These are phyloP conservation scores for Cremastinae sp. DNA, from an alignment of 2,888 invertebrate genomes.

Conservation along the genomic window DNA sequence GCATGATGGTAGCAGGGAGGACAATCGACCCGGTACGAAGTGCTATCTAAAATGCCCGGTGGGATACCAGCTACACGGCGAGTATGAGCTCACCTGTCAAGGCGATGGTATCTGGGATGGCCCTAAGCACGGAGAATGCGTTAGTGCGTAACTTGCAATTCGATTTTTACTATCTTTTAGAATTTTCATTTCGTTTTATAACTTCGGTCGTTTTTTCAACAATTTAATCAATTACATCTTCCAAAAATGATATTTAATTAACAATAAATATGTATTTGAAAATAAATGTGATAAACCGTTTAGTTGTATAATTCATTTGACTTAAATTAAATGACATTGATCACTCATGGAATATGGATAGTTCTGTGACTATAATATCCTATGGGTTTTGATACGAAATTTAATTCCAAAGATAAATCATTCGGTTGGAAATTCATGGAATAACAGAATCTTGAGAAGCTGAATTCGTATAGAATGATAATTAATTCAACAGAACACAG, in stretches of 20 bases:
- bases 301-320: too few species aligned
- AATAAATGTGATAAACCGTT: too few species aligned
- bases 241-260: too few species aligned
- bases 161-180: neutral
- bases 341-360: neutral
- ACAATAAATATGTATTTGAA: too few species aligned
- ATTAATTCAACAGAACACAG: slow-evolving; percentile 77
- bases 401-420: neutral
- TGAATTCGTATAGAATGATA: neutral
- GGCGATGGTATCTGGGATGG: slow-evolving; percentile 80
- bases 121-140: slow-evolving; percentile 79
- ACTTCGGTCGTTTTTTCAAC: too few species aligned
- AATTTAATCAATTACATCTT: too few species aligned
- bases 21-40: slow-evolving; percentile 81
- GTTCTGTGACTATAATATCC: too few species aligned
- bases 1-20: slow-evolving; percentile 73
- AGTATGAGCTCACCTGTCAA: slow-evolving; percentile 80
- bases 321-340: neutral
- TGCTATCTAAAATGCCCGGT: slow-evolving; percentile 81
- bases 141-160: slow-evolving; percentile 75
- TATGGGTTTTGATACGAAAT: neutral
- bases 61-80: slow-evolving; percentile 79
- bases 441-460: neutral
- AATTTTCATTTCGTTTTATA: neutral
- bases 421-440: neutral